Evolutionary conservation across 2,888 invertebrate species (phyloP).

Genomic region (Nomada hirtipes): DNA sequence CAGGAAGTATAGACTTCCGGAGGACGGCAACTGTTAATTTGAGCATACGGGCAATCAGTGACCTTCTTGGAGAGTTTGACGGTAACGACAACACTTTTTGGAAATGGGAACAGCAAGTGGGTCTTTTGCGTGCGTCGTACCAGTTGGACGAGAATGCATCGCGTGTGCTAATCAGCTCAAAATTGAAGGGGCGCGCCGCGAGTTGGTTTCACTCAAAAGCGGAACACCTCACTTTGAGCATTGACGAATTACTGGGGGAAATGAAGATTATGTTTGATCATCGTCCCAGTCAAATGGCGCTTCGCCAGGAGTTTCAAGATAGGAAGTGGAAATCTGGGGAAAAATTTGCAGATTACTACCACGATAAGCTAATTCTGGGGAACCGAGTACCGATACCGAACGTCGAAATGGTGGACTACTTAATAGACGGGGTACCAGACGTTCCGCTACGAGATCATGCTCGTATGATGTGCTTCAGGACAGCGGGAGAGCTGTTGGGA

Average conservation of each 20-base stretch:
- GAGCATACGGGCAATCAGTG: background rate
- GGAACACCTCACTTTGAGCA: background rate
- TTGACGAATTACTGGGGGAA: background rate
- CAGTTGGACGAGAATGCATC: conserved; percentile 1
- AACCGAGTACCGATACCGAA: background rate
- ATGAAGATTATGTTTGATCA: conserved; percentile 13
- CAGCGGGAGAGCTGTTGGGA: background rate
- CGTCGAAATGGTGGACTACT: background rate
- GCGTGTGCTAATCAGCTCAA: conserved; percentile 2
- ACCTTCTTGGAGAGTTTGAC: conserved; percentile 9
- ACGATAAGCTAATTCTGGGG: conserved; percentile 12
- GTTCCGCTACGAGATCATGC: background rate
- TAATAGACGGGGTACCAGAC: conserved; percentile 19
- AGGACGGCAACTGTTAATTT: background rate
- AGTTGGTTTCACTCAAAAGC: conserved; percentile 22
- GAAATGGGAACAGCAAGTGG: conserved; percentile 9
- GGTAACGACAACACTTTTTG: background rate
- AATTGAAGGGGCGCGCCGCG: conserved; percentile 11
- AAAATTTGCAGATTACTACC: background rate
- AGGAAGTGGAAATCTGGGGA: background rate
- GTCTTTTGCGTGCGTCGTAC: background rate
- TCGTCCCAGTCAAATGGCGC: background rate
- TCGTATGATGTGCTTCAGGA: background rate
- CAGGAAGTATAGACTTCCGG: background rate
- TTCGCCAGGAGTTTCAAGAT: background rate